These are phyloP conservation scores for Cyprinodon brontotheroides DNA, from an alignment of 2,113 vertebrate genomes.

Conservation along the genomic window DNA sequence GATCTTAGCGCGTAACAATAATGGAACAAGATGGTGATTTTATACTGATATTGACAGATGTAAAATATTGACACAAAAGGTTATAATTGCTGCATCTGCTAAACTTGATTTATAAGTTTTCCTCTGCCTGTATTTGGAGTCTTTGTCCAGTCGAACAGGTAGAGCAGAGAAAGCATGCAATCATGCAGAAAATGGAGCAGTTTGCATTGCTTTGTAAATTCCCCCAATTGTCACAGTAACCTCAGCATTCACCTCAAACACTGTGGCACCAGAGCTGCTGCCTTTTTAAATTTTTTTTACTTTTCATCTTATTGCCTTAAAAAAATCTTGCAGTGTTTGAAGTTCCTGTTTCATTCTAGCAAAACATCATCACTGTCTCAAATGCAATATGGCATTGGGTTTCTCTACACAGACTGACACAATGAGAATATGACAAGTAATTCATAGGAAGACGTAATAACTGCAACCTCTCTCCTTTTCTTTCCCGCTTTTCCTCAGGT, in stretches of 20 bases:
- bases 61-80: no score
- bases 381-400: background rate
- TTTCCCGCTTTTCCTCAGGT: background rate
- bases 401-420: conserved; percentile 13
- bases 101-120: no score
- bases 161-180: background rate
- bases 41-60: no score
- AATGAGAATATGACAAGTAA: conserved; percentile 31
- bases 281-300: background rate
- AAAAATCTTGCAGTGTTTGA: background rate
- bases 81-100: no score
- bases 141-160: no score
- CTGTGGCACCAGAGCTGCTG: rapidly evolving
- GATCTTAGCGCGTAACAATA: background rate
- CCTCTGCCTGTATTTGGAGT: no score
- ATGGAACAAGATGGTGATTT: background rate
- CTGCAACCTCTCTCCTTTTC: background rate
- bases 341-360: conserved; percentile 6
- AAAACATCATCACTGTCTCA: background rate
- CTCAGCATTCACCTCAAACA: background rate
- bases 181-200: background rate
- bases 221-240: background rate
- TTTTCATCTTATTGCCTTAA: background rate
- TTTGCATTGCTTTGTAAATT: background rate
- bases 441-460: conserved; percentile 44